Evolutionary conservation across 2,797 vertebrate species (phyloP).

Genomic region (Vespertilio murinus): DNA sequence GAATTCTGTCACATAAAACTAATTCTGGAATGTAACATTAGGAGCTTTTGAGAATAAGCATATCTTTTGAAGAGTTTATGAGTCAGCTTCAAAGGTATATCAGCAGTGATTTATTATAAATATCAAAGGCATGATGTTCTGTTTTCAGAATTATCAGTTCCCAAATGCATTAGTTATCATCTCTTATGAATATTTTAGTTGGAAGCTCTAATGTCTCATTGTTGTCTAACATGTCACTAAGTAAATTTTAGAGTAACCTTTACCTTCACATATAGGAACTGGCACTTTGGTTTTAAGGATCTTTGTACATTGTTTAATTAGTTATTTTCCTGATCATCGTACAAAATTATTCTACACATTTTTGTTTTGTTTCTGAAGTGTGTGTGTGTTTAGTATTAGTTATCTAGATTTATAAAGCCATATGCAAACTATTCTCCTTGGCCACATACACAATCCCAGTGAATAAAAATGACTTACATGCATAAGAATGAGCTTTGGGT

Average conservation of each 20-base stretch:
- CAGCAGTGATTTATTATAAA: background rate
- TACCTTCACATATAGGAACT: background rate
- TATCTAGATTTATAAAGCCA: background rate
- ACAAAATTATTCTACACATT: background rate
- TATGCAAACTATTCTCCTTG: background rate
- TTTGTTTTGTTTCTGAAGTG: background rate
- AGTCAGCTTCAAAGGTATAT: background rate
- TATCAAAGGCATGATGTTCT: background rate
- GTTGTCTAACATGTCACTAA: background rate
- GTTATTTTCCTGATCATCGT: background rate
- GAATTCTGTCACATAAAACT: background rate
- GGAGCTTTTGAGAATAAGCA: background rate
- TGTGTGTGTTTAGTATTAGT: background rate
- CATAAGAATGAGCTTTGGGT: background rate
- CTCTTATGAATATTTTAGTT: background rate
- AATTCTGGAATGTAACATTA: background rate
- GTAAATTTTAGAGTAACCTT: background rate
- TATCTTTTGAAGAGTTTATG: background rate
- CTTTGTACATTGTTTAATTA: background rate
- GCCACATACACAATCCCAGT: background rate
- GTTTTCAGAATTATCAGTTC: background rate
- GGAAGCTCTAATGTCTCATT: background rate
- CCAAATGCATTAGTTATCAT: background rate
- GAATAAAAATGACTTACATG: background rate
- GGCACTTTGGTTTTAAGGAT: background rate